Percentiles rank a stretch among this genome's conserved stretches.
Conservation (phyloP, 2,113 vertebrate genomes). For the Brachyistius frenatus region DNA sequence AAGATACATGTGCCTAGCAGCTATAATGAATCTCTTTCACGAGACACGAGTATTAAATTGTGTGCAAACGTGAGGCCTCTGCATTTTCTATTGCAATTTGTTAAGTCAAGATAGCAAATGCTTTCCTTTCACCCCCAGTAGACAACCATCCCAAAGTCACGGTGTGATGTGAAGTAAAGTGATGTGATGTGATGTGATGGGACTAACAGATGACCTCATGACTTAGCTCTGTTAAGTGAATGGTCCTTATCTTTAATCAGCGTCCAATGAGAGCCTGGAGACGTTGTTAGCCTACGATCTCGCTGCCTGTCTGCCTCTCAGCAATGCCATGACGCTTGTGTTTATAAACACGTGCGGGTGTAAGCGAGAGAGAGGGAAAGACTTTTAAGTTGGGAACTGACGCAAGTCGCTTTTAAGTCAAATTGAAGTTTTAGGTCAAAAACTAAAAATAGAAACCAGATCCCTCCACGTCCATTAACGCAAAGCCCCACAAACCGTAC, state of each 20-base stretch:
- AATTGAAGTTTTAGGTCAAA: constrained; percentile 1
- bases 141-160: background rate
- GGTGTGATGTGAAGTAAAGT: constrained; percentile 28
- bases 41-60: background rate
- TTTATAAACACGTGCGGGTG: background rate
- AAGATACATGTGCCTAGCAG: too few species aligned
- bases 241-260: constrained; percentile 66
- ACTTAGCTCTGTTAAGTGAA: constrained; percentile 49
- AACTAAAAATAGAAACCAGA: constrained; percentile 6
- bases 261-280: constrained; percentile 60
- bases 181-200: constrained; percentile 46
- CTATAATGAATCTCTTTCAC: too few species aligned
- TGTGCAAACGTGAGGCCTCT: constrained; percentile 1
- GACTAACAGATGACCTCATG: constrained; percentile 52
- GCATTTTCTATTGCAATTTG: background rate
- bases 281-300: constrained; percentile 66
- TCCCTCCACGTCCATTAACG: background rate
- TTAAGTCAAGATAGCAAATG: background rate
- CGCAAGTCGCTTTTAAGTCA: background rate
- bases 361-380: background rate
- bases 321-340: background rate
- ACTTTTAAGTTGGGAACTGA: background rate
- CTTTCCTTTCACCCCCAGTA: background rate
- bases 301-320: constrained; percentile 8
- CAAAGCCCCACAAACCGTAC: background rate